A percentile compares a stretch with the other conserved stretches of the same genome.
These are phyloP conservation scores for Nasonia giraulti DNA, from an alignment of 1,140 invertebrate species.

Conservation along the genomic window DNA sequence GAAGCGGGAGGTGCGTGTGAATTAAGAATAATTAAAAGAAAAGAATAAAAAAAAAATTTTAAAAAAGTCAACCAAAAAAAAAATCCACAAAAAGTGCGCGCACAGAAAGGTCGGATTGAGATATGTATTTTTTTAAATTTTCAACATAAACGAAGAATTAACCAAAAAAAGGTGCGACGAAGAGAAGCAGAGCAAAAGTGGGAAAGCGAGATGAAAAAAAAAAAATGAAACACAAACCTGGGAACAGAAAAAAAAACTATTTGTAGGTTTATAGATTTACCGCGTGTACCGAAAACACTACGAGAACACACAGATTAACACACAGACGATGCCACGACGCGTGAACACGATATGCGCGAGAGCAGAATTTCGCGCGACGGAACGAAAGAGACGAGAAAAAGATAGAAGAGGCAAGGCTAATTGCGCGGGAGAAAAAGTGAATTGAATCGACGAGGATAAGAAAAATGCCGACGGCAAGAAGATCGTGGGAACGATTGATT, in stretches of 20 bases:
- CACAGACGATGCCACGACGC: slow-evolving; percentile 24
- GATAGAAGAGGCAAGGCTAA: slow-evolving; percentile 17
- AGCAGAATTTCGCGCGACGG: slow-evolving; percentile 22
- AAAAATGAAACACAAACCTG: slow-evolving; percentile 49
- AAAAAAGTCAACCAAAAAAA: slow-evolving; percentile 31
- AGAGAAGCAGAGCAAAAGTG: slow-evolving; percentile 37
- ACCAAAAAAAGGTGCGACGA: slow-evolving; percentile 51
- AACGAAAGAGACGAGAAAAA: background rate
- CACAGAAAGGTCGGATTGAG: slow-evolving; percentile 66
- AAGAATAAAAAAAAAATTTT: slow-evolving; percentile 43
- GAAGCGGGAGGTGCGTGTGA: background rate
- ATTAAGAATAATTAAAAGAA: slow-evolving; percentile 45
- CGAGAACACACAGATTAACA: background rate
- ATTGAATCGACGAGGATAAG: slow-evolving; percentile 39
- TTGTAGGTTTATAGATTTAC: slow-evolving; percentile 55
- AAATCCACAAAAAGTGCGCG: slow-evolving; percentile 53
- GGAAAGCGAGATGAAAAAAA: slow-evolving; percentile 28
- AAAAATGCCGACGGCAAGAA: slow-evolving; percentile 41
- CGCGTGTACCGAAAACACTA: slow-evolving; percentile 28
- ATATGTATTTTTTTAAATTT: slow-evolving; percentile 76
- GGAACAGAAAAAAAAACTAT: slow-evolving; percentile 56
- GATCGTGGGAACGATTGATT: slow-evolving; percentile 49
- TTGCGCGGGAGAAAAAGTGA: slow-evolving; percentile 16
- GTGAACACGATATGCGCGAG: background rate
- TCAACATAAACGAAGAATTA: slow-evolving; percentile 63